A percentile compares a stretch with the other conserved stretches of the same genome.
Conservation (phyloP, 2,113 vertebrate species). For the Sapayoa aenigma region DNA sequence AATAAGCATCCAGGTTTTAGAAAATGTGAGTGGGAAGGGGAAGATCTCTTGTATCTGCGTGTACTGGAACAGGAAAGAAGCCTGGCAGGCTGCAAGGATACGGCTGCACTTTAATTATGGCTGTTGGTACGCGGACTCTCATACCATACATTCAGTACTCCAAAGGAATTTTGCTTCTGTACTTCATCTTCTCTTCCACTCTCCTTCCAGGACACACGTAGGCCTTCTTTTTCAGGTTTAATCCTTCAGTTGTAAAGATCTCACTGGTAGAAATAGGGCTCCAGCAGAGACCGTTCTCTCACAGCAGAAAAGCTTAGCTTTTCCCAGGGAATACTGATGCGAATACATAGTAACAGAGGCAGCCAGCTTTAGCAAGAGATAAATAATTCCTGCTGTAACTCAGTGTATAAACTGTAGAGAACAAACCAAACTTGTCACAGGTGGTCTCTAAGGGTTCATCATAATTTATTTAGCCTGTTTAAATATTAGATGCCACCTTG, state of each 20-base stretch:
- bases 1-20: not conserved
- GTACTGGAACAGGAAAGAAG: not conserved
- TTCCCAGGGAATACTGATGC: not conserved
- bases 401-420: not conserved
- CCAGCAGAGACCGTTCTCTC: not conserved
- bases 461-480: not conserved
- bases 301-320: not conserved
- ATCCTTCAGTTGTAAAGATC: not conserved
- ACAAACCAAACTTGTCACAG: not conserved
- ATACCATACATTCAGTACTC: not conserved
- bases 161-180: not conserved
- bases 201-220: not conserved
- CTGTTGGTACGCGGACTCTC: not conserved
- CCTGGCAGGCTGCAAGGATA: not conserved
- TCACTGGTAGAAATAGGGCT: not conserved
- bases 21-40: not conserved
- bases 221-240: not conserved
- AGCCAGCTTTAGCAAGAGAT: not conserved
- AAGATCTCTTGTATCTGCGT: not conserved
- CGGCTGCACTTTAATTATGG: not conserved
- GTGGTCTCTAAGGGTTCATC: not conserved
- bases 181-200: not conserved
- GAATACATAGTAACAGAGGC: not conserved
- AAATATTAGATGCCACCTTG: not conserved
- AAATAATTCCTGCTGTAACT: not conserved